These are phyloP conservation scores for Nymphalis polychloros DNA, from an alignment of 2,888 invertebrate species.

Conservation along the genomic window DNA sequence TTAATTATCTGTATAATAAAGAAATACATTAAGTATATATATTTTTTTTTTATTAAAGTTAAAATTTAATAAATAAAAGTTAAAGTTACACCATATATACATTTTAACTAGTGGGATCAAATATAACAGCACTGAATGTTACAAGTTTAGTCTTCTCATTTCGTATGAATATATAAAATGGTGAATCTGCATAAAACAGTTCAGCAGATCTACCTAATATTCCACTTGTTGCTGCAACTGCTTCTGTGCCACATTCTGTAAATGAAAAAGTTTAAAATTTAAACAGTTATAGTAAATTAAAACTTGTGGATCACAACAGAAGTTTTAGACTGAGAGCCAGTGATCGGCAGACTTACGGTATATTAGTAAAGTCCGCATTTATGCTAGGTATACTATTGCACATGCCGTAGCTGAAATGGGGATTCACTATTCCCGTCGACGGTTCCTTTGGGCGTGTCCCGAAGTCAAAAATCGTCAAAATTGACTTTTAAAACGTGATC, in stretches of 20 bases:
- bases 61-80: no score
- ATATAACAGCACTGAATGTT: slow-evolving; percentile 87
- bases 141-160: slow-evolving; percentile 84
- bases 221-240: slow-evolving; percentile 84
- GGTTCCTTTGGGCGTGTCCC: no score
- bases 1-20: not conserved
- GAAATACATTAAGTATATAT: not conserved
- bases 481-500: no score
- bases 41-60: not conserved
- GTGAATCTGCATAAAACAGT: slow-evolving; percentile 83
- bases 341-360: no score
- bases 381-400: no score
- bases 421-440: no score
- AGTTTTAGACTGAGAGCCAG: no score
- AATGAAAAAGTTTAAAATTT: slow-evolving; percentile 21
- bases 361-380: no score
- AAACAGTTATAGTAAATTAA: not conserved
- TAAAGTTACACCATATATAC: no score
- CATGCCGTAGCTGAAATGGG: no score
- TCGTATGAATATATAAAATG: slow-evolving; percentile 88
- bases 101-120: slow-evolving; percentile 70
- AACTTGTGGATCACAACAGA: not conserved
- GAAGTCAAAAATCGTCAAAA: no score
- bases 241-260: slow-evolving; percentile 86
- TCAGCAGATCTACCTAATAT: slow-evolving; percentile 78